Percentiles rank a stretch among this genome's conserved stretches.
phyloP scores from a whole-genome alignment of 2,888 invertebrate genomes.

The Nephrotoma flavescens region DNA sequence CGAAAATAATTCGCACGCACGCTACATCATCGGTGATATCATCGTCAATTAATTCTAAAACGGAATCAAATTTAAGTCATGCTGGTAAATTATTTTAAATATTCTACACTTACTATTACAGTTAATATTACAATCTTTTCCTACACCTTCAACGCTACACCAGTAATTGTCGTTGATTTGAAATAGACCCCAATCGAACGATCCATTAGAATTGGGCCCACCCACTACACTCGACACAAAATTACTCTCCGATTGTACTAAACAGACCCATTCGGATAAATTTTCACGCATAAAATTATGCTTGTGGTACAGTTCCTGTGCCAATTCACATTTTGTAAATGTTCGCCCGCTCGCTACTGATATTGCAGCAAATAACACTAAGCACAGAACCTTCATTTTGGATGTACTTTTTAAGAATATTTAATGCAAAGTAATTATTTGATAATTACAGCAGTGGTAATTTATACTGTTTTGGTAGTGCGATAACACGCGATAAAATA shows the following conservation, averaged over 20 bases:
- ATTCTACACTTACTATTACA: background rate
- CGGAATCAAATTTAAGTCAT: background rate
- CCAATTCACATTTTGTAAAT: background rate
- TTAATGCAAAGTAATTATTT: background rate
- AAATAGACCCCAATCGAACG: slow-evolving; percentile 13
- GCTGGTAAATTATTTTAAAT: no score
- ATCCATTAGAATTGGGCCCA: slow-evolving; percentile 27
- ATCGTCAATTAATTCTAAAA: slow-evolving; percentile 6
- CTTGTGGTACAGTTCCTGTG: background rate
- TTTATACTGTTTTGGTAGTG: background rate
- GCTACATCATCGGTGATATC: slow-evolving; percentile 16
- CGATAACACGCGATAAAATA: no score
- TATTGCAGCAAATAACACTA: background rate
- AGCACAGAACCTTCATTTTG: background rate
- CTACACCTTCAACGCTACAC: background rate
- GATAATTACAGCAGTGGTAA: background rate
- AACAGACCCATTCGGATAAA: slow-evolving; percentile 24
- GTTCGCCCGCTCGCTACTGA: background rate
- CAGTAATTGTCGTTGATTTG: background rate
- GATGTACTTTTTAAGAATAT: background rate
- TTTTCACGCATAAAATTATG: background rate
- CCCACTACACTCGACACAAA: slow-evolving; percentile 25
- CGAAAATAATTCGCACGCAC: slow-evolving; percentile 17
- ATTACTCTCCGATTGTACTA: slow-evolving; percentile 32
- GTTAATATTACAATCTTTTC: slow-evolving; percentile 4